These are phyloP conservation scores for fruit fly (Drosophila melanogaster) DNA, from an alignment of 1,140 invertebrate species.

Conservation along the genomic window DNA sequence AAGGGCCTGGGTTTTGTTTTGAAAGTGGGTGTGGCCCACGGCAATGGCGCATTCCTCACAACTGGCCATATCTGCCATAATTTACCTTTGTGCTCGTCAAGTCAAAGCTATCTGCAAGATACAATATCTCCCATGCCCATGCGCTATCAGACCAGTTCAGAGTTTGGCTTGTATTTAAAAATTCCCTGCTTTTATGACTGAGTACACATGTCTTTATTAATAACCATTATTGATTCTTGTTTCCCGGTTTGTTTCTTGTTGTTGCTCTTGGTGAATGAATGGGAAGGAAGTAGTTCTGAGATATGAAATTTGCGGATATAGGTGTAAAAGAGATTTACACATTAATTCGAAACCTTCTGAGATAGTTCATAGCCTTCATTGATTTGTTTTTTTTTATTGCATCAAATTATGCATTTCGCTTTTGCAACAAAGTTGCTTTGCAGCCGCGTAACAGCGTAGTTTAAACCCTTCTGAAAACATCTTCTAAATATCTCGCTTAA, in stretches of 20 bases:
- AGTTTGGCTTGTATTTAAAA: slow-evolving; percentile 69
- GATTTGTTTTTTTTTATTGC: background rate
- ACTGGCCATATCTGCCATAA: slow-evolving; percentile 43
- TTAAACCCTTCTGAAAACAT: too few relatives aligned
- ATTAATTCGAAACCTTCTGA: too few relatives aligned
- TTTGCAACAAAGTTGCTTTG: too few relatives aligned
- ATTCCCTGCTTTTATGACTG: slow-evolving; percentile 57
- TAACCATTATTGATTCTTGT: slow-evolving; percentile 66
- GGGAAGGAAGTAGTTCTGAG: slow-evolving; percentile 26
- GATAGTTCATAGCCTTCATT: too few relatives aligned
- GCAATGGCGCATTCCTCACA: slow-evolving; percentile 64
- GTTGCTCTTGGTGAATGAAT: slow-evolving; percentile 37
- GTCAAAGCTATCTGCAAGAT: slow-evolving; percentile 56
- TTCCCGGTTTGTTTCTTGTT: too few relatives aligned
- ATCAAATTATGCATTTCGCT: background rate
- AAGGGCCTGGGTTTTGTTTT: slow-evolving; percentile 43
- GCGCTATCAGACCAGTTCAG: slow-evolving; percentile 35
- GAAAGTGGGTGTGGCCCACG: slow-evolving; percentile 64
- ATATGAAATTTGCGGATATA: background rate
- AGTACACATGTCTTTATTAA: slow-evolving; percentile 80
- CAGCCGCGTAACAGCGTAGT: too few relatives aligned
- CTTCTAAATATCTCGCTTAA: too few relatives aligned
- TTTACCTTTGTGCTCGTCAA: slow-evolving; percentile 49
- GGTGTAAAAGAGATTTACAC: background rate
- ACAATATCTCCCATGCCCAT: slow-evolving; percentile 43